These are phyloP conservation scores for Stenopsyche tienmushanensis DNA, from an alignment of 1,140 invertebrate genomes.

Conservation along the genomic window DNA sequence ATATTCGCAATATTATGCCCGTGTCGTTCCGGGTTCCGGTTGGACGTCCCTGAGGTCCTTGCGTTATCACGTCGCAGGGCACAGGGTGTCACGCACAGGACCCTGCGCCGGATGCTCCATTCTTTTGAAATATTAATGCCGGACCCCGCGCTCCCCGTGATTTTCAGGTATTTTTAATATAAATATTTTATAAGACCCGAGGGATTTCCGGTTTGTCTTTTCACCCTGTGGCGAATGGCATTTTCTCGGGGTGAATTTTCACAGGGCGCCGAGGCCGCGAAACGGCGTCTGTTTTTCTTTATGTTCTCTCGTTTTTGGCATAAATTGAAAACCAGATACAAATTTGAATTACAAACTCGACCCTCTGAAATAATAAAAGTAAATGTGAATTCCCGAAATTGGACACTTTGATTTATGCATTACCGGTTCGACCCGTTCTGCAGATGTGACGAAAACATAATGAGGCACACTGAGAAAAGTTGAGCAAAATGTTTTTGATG, in stretches of 20 bases:
- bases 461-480: too few species aligned
- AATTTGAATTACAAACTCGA: too few species aligned
- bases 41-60: neutral
- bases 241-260: neutral
- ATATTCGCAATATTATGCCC: neutral
- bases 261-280: neutral
- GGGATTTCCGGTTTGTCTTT: slow-evolving; percentile 21
- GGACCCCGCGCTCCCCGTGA: slow-evolving; percentile 27
- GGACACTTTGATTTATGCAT: too few species aligned
- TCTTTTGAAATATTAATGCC: slow-evolving; percentile 37
- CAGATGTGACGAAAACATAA: too few species aligned
- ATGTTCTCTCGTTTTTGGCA: neutral
- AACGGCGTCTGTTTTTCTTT: neutral
- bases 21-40: neutral
- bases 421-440: too few species aligned
- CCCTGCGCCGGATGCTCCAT: slow-evolving; percentile 15
- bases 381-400: too few species aligned
- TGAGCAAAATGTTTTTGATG: too few species aligned
- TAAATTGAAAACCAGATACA: neutral
- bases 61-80: slow-evolving; percentile 13
- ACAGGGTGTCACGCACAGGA: slow-evolving; percentile 33
- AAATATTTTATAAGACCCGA: slow-evolving; percentile 34
- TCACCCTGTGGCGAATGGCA: neutral
- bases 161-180: slow-evolving; percentile 38
- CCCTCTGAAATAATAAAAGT: too few species aligned